These are phyloP conservation scores for Antitype chi DNA, from an alignment of 2,888 invertebrate species.

Conservation along the genomic window DNA sequence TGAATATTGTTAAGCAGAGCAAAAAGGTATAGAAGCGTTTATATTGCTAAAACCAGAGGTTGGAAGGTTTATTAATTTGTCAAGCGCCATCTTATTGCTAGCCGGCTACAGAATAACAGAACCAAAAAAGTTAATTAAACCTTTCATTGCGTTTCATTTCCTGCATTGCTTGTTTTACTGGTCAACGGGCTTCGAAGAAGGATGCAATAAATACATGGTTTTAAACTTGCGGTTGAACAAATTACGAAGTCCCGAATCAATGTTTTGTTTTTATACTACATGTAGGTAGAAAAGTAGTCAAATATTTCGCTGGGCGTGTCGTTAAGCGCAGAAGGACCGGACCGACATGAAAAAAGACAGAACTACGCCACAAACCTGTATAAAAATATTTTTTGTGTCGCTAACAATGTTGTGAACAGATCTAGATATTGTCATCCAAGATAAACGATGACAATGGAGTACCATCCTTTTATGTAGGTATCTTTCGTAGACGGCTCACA, in stretches of 20 bases:
- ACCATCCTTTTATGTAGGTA: conserved; percentile 34
- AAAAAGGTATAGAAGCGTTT: conserved; percentile 19
- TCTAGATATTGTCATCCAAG: conserved; percentile 26
- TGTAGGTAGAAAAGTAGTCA: neutral
- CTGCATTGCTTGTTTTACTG: conserved; percentile 12
- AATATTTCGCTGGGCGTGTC: neutral
- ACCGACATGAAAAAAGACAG: neutral
- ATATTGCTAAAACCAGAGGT: conserved; percentile 18
- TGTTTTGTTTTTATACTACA: neutral
- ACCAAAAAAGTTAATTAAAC: conserved; percentile 24
- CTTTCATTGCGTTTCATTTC: conserved; percentile 18
- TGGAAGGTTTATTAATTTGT: conserved; percentile 9
- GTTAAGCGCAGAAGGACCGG: neutral
- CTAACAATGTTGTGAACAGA: conserved; percentile 34
- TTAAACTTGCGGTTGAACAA: neutral
- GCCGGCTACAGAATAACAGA: neutral
- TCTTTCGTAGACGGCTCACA: conserved; percentile 26
- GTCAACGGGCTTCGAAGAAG: neutral
- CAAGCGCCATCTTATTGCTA: conserved; percentile 20
- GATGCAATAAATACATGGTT: conserved; percentile 28
- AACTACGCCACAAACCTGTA: conserved; percentile 17
- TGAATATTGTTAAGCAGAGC: conserved; percentile 29
- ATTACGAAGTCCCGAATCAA: neutral
- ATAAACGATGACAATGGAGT: conserved; percentile 35
- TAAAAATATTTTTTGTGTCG: conserved; percentile 31